These are phyloP conservation scores for Carollia perspicillata DNA, from an alignment of 2,113 vertebrate genomes.

Conservation along the genomic window DNA sequence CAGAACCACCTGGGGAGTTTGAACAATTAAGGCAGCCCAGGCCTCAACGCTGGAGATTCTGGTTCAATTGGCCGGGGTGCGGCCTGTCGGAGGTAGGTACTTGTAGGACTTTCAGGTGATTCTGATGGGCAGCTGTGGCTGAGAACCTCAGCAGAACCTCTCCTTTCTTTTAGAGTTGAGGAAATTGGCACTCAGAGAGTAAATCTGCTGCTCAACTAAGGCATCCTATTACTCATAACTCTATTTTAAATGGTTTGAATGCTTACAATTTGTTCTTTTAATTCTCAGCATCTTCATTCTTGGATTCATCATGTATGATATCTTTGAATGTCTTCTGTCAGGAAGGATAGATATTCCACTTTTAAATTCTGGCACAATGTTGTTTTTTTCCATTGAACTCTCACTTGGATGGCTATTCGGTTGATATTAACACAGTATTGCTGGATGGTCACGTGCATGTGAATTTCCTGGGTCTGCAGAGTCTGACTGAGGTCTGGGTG, in stretches of 20 bases:
- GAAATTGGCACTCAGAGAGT: background rate
- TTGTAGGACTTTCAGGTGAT: background rate
- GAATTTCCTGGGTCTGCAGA: background rate
- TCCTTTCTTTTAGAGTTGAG: background rate
- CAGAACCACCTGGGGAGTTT: background rate
- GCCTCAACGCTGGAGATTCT: background rate
- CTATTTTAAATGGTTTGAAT: background rate
- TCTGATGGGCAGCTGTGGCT: background rate
- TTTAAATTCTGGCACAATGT: background rate
- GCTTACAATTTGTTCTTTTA: background rate
- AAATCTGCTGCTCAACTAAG: background rate
- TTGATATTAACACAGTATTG: background rate
- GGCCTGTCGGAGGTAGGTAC: background rate
- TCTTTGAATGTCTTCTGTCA: slow-evolving; percentile 19
- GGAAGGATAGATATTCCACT: background rate
- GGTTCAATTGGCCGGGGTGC: background rate
- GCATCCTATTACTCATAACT: background rate
- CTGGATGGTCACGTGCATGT: background rate
- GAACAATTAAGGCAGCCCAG: background rate
- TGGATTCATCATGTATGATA: background rate
- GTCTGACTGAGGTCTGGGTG: background rate
- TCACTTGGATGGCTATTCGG: background rate
- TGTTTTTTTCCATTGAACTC: background rate
- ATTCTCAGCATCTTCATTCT: background rate
- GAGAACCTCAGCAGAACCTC: background rate